These are phyloP conservation scores for Pelosia muscerda DNA, from an alignment of 2,888 invertebrate genomes.

Conservation along the genomic window DNA sequence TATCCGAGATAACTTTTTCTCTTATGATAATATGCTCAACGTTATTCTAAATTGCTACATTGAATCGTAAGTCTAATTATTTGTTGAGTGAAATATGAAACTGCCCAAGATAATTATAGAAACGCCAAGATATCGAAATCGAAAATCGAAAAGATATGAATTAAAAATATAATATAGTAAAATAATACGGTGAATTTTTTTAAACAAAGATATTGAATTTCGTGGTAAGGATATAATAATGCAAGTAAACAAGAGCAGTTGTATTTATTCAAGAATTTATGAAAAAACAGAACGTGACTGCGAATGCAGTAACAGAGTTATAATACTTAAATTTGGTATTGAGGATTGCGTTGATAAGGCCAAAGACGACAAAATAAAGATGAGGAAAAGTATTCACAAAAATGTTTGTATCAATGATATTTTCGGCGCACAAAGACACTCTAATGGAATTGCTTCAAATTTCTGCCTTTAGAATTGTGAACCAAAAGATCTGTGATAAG, in stretches of 20 bases:
- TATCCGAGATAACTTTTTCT: no score
- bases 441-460: conserved; percentile 22
- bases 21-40: no score
- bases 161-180: not conserved
- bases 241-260: conserved; percentile 39
- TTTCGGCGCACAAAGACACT: conserved; percentile 10
- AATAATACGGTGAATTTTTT: no score
- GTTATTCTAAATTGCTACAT: not conserved
- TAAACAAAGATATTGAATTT: not conserved
- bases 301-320: conserved; percentile 50
- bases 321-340: conserved; percentile 35
- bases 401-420: conserved; percentile 22
- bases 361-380: conserved; percentile 15
- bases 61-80: not conserved
- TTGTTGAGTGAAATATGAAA: not conserved
- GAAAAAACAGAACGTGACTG: conserved; percentile 53
- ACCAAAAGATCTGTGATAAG: conserved; percentile 4
- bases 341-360: conserved; percentile 23
- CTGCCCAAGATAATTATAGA: not conserved
- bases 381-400: conserved; percentile 24
- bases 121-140: not conserved
- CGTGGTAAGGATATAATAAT: conserved; percentile 25
- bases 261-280: conserved; percentile 51
- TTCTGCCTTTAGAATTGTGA: conserved; percentile 10
- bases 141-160: not conserved